Percentiles rank a stretch among this genome's conserved stretches.
phyloP scores from a whole-genome alignment of 1,140 invertebrate species.

The Cydia pomonella region DNA sequence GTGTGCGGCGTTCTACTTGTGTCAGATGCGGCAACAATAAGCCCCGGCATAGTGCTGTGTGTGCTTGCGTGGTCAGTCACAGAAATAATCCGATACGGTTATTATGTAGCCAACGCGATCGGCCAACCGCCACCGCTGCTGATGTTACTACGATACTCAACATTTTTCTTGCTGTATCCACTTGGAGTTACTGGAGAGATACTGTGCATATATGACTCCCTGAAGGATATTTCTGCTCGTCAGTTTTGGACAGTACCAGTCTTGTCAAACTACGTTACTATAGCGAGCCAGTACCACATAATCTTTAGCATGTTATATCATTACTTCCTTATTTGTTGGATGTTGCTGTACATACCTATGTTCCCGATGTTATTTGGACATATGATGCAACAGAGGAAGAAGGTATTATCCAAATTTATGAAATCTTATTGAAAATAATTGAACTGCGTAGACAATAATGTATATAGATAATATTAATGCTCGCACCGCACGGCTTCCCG shows the following conservation, averaged over 20 bases:
- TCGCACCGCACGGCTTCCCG: no score
- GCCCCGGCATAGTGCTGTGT: slow-evolving; percentile 85
- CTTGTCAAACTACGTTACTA: slow-evolving; percentile 83
- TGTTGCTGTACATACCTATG: slow-evolving; percentile 91
- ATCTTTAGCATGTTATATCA: slow-evolving; percentile 87
- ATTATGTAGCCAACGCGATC: slow-evolving; percentile 91
- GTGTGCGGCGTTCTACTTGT: slow-evolving; percentile 89
- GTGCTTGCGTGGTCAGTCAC: slow-evolving; percentile 93
- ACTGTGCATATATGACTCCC: slow-evolving; percentile 87
- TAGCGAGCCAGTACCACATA: slow-evolving; percentile 88
- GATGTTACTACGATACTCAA: slow-evolving; percentile 87
- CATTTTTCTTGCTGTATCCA: slow-evolving; percentile 94
- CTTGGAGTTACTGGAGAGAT: slow-evolving; percentile 95
- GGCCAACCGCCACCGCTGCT: slow-evolving; percentile 86
- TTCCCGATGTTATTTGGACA: slow-evolving; percentile 90
- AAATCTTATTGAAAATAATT: background rate
- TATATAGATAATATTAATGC: background rate
- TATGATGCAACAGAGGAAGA: slow-evolving; percentile 91
- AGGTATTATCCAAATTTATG: slow-evolving; percentile 80
- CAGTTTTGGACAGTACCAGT: slow-evolving; percentile 86
- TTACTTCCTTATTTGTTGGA: slow-evolving; percentile 85
- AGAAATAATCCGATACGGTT: slow-evolving; percentile 94
- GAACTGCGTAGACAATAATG: background rate
- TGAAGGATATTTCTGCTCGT: slow-evolving; percentile 82
- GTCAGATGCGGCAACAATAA: slow-evolving; percentile 82